phyloP scores from a whole-genome alignment of 2,113 vertebrate genomes.

The Crotalus viridis region DNA sequence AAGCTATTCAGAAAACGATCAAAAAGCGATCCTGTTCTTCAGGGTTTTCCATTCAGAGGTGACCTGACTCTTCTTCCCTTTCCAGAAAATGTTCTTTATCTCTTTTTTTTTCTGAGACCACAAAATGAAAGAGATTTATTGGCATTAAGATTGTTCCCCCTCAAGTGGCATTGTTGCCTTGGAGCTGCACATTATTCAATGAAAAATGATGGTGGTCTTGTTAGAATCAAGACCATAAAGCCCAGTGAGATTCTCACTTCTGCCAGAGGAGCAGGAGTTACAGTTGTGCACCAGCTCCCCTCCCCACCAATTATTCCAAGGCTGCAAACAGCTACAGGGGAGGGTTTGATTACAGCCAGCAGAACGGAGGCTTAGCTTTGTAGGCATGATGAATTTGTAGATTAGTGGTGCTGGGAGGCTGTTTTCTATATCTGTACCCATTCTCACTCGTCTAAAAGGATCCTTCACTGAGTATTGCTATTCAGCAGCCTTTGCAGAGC shows the following conservation, averaged over 20 bases:
- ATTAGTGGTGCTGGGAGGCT: neutral
- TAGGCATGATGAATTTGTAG: neutral
- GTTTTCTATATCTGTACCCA: neutral
- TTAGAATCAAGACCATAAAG: neutral
- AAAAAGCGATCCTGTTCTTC: conserved; percentile 76
- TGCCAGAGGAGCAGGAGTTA: neutral
- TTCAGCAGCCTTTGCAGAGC: neutral
- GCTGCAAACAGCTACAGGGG: neutral
- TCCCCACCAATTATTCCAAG: neutral
- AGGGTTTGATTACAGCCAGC: neutral
- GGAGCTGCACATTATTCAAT: neutral
- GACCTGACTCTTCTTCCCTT: conserved; percentile 4
- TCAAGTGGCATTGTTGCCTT: neutral
- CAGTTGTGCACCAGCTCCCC: neutral
- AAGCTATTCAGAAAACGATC: conserved; percentile 58
- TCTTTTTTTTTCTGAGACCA: neutral
- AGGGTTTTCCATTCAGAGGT: conserved; percentile 72
- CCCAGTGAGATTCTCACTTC: neutral
- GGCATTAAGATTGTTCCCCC: neutral
- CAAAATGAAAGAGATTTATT: neutral
- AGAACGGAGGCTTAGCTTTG: neutral
- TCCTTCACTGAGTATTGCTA: neutral
- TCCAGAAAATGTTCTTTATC: neutral
- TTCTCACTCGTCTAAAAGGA: neutral
- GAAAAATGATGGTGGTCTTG: neutral